Base-by-base conservation (phyloP, 2,113 vertebrate species). In the Merops nubicus region DNA sequence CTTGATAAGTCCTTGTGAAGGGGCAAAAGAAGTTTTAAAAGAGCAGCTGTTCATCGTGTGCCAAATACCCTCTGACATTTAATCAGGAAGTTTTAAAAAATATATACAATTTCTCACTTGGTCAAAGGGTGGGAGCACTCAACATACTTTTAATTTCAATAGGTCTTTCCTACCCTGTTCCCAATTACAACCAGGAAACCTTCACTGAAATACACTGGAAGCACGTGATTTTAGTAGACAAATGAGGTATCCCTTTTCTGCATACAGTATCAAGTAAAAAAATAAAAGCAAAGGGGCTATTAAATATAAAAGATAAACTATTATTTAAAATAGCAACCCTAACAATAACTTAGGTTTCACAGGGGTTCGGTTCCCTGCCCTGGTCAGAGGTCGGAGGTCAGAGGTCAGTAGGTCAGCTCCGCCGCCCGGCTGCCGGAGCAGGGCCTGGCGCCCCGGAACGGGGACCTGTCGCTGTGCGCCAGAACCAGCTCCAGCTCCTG, bases 401-500 rank as follows among this genome's bases (percentile, higher is more conserved):
- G 45, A 16, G 45, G 45, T 97, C 96, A 99, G 91, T 99, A 99
- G 15, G 98, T 99, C 92, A 99, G 98, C 56, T 98, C 98, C 8
- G 98, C 98, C 22, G 99, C 99, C 85, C 97, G 98, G 80, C 98
- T 98, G 91, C 99, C 99, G 98, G 98, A 99, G 98, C 99, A 99
- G 2, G 98, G 97, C 83, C 95, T 96, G 85, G 96, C 29, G 2
- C 96, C 97, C 90, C 83, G 97, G 43, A 98, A 96, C 3, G 98
- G 96, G 69, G 97, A 97, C 88, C 97, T 98, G 2, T 97, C 95
- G 6, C 97, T 98, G 95, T 97, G 98, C 69, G 34, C 11, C 70
- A 99, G 93, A 56, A 99, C 98, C 8, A 99, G 57, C 96, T 99
- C 99, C 96, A 99, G 97, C 97, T 99, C 99, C 80, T 99, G 99